phyloP scores from a whole-genome alignment of 2,113 vertebrate genomes.

The Gymnorhina tibicen region DNA sequence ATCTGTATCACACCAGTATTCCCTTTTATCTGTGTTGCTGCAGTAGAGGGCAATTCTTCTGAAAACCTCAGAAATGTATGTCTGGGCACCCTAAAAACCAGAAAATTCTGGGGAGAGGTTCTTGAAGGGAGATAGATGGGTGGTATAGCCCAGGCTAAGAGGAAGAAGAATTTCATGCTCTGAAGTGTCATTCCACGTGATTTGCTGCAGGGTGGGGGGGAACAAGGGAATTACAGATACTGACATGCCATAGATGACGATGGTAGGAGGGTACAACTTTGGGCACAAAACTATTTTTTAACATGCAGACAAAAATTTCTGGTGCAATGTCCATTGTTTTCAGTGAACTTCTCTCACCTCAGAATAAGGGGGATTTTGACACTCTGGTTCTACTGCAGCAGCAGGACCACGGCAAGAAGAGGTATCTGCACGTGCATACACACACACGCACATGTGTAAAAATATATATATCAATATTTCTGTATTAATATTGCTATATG shows the following conservation, averaged over 20 bases:
- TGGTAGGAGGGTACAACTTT: background rate
- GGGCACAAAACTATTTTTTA: background rate
- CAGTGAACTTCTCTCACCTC: background rate
- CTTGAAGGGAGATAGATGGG: background rate
- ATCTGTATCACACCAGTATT: background rate
- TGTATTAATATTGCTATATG: background rate
- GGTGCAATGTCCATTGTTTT: background rate
- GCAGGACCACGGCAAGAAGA: background rate
- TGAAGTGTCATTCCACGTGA: background rate
- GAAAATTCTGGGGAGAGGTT: background rate
- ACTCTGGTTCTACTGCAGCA: background rate
- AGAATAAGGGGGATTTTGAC: background rate
- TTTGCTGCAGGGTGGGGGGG: fast-evolving
- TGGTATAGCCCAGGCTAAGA: background rate
- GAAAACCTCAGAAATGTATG: background rate
- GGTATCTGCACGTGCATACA: too few species aligned
- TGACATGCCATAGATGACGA: fast-evolving
- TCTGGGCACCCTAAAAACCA: background rate
- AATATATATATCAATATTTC: background rate
- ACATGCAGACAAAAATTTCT: background rate
- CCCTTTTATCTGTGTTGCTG: background rate
- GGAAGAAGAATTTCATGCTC: background rate
- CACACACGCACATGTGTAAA: background rate
- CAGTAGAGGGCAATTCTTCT: background rate
- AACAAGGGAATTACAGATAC: background rate